Percentiles rank a stretch among this genome's conserved stretches.
Conservation (phyloP, 2,113 vertebrate genomes). For the Callaeas wilsoni region DNA sequence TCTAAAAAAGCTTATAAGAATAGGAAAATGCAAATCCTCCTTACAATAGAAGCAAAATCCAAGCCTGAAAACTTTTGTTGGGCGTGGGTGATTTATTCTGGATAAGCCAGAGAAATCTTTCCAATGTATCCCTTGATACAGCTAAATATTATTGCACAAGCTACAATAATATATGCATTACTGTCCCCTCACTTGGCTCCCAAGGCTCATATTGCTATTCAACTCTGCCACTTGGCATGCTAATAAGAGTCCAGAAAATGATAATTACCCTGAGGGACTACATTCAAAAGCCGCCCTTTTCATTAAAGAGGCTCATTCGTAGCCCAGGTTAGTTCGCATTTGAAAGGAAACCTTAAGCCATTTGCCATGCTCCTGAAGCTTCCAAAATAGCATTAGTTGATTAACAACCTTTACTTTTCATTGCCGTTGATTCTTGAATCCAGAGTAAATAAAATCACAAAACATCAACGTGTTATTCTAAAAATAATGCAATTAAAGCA, state of each 20-base stretch:
- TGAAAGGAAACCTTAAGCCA: not conserved
- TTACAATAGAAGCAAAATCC: not conserved
- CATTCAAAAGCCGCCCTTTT: not conserved
- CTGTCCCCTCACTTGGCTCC: not conserved
- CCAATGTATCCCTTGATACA: not conserved
- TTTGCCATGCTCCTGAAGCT: not conserved
- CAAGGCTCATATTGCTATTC: not conserved
- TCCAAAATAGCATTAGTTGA: not conserved
- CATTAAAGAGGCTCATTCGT: not conserved
- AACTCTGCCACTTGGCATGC: not conserved
- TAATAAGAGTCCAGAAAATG: slow-evolving; percentile 2
- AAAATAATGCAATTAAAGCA: not conserved
- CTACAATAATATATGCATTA: not conserved
- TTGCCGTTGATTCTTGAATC: not conserved
- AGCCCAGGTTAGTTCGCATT: not conserved
- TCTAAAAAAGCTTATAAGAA: not conserved
- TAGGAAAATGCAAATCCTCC: not conserved
- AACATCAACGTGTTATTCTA: not conserved
- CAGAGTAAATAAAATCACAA: not conserved
- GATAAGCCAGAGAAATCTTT: not conserved
- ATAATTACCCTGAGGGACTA: not conserved
- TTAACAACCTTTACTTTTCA: not conserved
- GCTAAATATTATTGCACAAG: not conserved
- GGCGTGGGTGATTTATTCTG: not conserved
- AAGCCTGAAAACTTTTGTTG: not conserved